Evolutionary conservation across 2,797 vertebrate species (phyloP), one percentile per base, ranked within the genome.

Genomic region (Poeciliopsis gracilis): DNA sequence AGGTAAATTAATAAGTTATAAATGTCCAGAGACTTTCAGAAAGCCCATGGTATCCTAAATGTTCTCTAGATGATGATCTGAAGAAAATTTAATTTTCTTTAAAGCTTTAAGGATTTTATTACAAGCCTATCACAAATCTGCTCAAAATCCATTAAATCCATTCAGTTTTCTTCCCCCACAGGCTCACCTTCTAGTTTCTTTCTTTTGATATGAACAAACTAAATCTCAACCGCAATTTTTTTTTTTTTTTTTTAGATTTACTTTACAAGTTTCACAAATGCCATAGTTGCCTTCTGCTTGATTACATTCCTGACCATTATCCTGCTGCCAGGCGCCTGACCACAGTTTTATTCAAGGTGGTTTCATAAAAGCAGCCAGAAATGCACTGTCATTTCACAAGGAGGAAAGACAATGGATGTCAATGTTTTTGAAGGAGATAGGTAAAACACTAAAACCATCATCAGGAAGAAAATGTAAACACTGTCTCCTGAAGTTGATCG

Each of bases 341-440:
- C 90, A 89, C 91, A 93, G 84, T 86, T 92, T 91, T 89, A 91
- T 83, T 91, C 90, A 92, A 91, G 91, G 88, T 90, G 90, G 90
- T 87, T 87, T 88, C 69, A n/a, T 82, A 80, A 88, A 79, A 74
- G 18, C 79, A 76, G 59, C 78, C 77, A 92, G 81, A 91, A 90
- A 90, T 91, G 88, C 87, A 82, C 83, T 53, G 83, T 89, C 15
- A 12, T 91, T 93, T 91, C 91, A 90, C 89, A 92, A 91, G 75
- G 90, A 74, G 75, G 82, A 86, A 88, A 91, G 82, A 94, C 90
- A 93, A 95, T 91, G 87, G 89, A 89, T 82, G 87, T 81, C 84
- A 87, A 92, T 83, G 84, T 85, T 84, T 85, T 85, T 87, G 80
- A 90, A 63, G 77, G 77, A 90, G 83, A 84, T 66, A 84, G 83